Evolutionary conservation across 2,113 vertebrate genomes (phyloP).

Genomic region (Acanthisitta chloris): DNA sequence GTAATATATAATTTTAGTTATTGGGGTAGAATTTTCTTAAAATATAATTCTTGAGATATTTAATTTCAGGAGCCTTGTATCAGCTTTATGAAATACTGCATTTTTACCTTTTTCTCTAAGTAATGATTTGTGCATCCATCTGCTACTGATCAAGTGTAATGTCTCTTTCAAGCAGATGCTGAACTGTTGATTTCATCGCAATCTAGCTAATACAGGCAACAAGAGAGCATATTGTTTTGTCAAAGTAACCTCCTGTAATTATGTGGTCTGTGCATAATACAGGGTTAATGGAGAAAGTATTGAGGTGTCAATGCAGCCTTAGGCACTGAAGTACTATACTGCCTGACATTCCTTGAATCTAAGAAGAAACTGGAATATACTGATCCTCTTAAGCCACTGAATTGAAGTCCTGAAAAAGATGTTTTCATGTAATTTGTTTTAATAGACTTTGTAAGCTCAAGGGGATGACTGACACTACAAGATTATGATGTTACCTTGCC

Average conservation of each 20-base stretch:
- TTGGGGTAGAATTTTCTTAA: not conserved
- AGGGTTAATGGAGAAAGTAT: not conserved
- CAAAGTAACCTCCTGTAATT: not conserved
- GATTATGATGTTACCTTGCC: slow-evolving; percentile 24
- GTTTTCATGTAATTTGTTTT: slow-evolving; percentile 46
- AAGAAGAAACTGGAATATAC: not conserved
- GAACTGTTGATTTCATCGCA: not conserved
- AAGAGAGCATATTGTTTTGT: not conserved
- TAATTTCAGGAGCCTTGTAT: not conserved
- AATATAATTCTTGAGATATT: not conserved
- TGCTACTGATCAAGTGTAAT: not conserved
- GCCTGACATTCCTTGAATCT: not conserved
- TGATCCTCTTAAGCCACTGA: slow-evolving; percentile 21
- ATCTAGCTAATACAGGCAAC: not conserved
- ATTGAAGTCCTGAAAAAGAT: slow-evolving; percentile 7
- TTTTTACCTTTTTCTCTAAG: not conserved
- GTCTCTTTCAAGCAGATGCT: not conserved
- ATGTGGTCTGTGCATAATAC: not conserved
- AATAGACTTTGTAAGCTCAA: slow-evolving; percentile 35
- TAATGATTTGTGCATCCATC: not conserved
- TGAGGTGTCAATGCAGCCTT: not conserved
- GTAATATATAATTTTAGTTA: not conserved
- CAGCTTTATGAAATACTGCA: not conserved
- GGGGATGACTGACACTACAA: not conserved
- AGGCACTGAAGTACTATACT: not conserved